Evolutionary conservation across 1,140 invertebrate species (phyloP).

Genomic region (Rhopalosiphum maidis): DNA sequence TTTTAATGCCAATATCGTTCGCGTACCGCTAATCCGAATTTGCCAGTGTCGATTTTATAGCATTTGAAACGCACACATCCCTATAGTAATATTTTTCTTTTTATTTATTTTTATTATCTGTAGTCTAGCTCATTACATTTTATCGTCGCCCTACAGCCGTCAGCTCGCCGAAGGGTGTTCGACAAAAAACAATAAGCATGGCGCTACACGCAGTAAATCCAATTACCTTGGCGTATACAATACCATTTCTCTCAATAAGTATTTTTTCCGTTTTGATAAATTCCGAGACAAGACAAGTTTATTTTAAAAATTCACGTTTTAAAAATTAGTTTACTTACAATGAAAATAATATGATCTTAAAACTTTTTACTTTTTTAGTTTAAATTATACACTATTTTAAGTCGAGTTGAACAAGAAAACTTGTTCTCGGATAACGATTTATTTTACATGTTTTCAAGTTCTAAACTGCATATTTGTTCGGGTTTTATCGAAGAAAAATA

Average conservation of each 20-base stretch:
- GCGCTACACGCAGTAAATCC: constrained; percentile 15
- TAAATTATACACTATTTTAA: background rate
- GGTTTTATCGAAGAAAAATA: background rate
- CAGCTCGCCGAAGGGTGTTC: background rate
- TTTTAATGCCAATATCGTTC: constrained; percentile 27
- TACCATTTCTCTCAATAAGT: constrained; percentile 21
- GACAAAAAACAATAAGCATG: constrained; percentile 9
- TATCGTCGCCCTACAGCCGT: constrained; percentile 11
- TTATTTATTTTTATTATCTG: constrained; percentile 32
- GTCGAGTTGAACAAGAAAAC: background rate
- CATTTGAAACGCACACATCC: background rate
- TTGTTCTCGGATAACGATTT: background rate
- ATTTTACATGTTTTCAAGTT: background rate
- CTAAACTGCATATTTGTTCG: background rate
- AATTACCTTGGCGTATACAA: constrained; percentile 15
- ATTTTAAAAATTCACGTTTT: background rate
- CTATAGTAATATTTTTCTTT: background rate
- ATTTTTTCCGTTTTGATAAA: background rate
- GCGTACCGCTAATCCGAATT: constrained; percentile 21
- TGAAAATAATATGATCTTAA: background rate
- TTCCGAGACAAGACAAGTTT: background rate
- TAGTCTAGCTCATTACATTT: constrained; percentile 41
- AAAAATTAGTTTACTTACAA: background rate
- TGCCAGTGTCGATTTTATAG: background rate
- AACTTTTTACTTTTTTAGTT: background rate